Evolutionary conservation across 1,140 invertebrate species (phyloP).

Genomic region (Drosophila dunni): DNA sequence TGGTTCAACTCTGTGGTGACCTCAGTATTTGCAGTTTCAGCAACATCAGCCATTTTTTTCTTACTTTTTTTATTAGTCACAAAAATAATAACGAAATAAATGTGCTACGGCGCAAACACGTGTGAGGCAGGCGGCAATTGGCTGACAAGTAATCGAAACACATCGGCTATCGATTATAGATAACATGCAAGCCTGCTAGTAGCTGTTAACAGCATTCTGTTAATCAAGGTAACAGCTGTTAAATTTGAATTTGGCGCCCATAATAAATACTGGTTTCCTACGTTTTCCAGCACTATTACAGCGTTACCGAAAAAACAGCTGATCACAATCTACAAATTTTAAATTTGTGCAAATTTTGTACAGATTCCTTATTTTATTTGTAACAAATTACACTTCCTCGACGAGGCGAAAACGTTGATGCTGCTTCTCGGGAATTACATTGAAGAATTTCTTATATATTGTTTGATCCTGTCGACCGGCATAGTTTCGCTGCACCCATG

Average conservation of each 20-base stretch:
- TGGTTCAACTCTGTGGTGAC: constrained; percentile 39
- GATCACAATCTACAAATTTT: not conserved
- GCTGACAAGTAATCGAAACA: constrained; percentile 13
- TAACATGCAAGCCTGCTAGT: not conserved
- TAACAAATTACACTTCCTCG: constrained; percentile 87
- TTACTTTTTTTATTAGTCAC: constrained; percentile 4
- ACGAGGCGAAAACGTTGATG: constrained; percentile 90
- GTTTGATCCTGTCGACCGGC: constrained; percentile 86
- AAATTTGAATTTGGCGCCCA: not conserved
- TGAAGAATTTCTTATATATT: constrained; percentile 93
- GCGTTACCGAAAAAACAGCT: no score
- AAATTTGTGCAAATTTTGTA: constrained; percentile 3
- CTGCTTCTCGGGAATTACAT: constrained; percentile 90
- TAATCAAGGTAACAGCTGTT: not conserved
- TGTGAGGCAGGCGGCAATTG: constrained; percentile 41
- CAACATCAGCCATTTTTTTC: constrained; percentile 68
- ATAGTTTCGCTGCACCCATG: constrained; percentile 89
- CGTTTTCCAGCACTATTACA: not conserved
- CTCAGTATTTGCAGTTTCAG: constrained; percentile 47
- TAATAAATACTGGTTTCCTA: no score
- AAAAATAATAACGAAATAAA: constrained; percentile 36
- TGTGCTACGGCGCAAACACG: constrained; percentile 44
- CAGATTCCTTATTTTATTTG: constrained; percentile 7
- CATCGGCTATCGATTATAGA: not conserved
- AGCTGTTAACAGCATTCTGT: not conserved